Evolutionary conservation across 2,888 invertebrate species (phyloP), one percentile per base, ranked within the genome.

Genomic region (Muscina levida): DNA sequence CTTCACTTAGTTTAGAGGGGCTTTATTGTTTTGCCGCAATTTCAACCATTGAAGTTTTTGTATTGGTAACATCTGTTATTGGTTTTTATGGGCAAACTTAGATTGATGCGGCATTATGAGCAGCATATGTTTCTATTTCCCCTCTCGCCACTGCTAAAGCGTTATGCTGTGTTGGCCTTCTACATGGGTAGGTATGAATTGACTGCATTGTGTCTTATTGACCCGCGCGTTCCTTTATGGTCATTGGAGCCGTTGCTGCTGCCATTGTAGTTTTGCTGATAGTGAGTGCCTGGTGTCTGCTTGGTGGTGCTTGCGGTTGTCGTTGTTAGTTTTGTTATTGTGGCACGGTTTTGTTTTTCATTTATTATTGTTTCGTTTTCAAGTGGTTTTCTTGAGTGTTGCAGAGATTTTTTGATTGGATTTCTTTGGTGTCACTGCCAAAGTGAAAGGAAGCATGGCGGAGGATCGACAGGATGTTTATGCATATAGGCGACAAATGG

Each of bases 51-150:
- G 10, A n/a, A n/a, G 44, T 44, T 13, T 44, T 44, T 59, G 37
- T 57, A 59, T 59, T 37, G 59, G 59, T 19, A 59, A 39, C 59
- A 59, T 17, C 59, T 59, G 59, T 39, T 59, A 59, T 59, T n/a
- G 59, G 37, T 59, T 59, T 31, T 59, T 59, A 39, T 59, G 59
- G 39, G 15, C 19, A 19, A 59, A 39, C 59, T 59, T 59, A 22
- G 59, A 59, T 39, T 59, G 59, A 17, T 59, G 59, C 59, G 37
- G 59, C 59, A 59, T 59, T 57, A 31, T 31, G 39, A 39, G 19
- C 1, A 15, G 37, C 59, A 59, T 59, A 39, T 59, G 59, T 39
- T 17, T 59, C 8, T 6, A 6, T n/a, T n/a, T 1, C 1, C 6
- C 2, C 48, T 15, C 15, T 48, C 48, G 5, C 31, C 8, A 31